phyloP scores from a whole-genome alignment of 2,888 invertebrate species.

The Heliconius aoede region DNA sequence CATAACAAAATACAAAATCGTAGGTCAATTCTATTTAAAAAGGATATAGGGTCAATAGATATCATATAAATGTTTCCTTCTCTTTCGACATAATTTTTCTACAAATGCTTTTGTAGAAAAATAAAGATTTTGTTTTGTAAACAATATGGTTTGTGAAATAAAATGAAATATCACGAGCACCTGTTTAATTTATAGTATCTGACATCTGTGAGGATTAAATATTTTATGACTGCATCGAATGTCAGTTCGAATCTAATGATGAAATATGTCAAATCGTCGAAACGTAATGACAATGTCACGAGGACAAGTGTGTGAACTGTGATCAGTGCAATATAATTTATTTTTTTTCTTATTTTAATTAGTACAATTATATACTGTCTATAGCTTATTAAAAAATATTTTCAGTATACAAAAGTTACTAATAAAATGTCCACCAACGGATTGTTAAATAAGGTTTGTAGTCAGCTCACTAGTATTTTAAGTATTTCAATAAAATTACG shows the following conservation, averaged over 20 bases:
- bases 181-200: no score
- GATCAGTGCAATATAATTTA: neutral
- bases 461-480: neutral
- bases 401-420: neutral
- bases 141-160: no score
- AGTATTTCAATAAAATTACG: slow-evolving; percentile 2
- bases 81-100: no score
- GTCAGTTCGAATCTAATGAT: neutral
- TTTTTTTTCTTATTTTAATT: neutral
- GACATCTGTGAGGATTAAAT: no score
- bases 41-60: no score
- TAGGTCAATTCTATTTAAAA: no score
- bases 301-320: slow-evolving; percentile 16
- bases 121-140: no score
- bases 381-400: neutral
- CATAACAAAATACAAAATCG: no score
- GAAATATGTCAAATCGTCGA: neutral
- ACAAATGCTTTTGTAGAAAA: no score
- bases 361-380: neutral
- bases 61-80: no score
- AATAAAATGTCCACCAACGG: slow-evolving; percentile 47
- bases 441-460: slow-evolving; percentile 45
- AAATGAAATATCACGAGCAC: no score
- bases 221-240: neutral
- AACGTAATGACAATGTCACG: slow-evolving; percentile 19